Base-by-base conservation (phyloP, 2,888 invertebrate species). In the Aplocera efformata region DNA sequence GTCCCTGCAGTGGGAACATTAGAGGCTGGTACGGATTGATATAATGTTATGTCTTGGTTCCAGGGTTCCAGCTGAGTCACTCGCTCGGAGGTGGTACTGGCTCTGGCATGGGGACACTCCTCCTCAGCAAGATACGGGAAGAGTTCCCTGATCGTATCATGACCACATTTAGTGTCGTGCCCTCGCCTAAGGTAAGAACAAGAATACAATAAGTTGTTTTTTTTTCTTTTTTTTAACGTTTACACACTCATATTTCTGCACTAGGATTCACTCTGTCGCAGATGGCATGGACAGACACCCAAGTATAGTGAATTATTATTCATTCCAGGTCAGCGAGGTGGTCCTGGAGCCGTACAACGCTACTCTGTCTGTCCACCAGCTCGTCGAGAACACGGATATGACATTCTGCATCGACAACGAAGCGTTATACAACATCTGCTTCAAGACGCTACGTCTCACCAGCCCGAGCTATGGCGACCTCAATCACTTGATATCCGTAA, bases 31-130 rank as follows among this genome's bases (percentile, higher is more conserved):
- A n/a, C n/a, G n/a, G n/a, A 6, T 26, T 6, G 7, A 25, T 34
- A 20, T 17, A 8, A 1, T 9, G 1, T 17, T 13, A 9, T 13
- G n/a, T 23, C 27, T 28, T 28, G 22, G 22, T 35, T 8, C 1
- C 52, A 85, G 96, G 96, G 0, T 95, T 95, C 79, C 94, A 94
- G 64, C 72, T 96, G 39, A 92, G 94, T 0, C 95, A 95, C 69
- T 96, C 96, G 0, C 89, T 96, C 8, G 96, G 96, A 1, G 96
- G 96, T 5, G 96, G 96, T 8, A 96, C 96, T 0, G 96, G 96
- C 0, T 95, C 95, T 0, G 96, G 96, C 0, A 92, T 96, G 93
- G 96, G 96, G 4, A 96, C 96, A 0, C 80, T 96, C 4, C 88
- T 96, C 3, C 95, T 96, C 55, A 95, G 94, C 50, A 96, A 96